phyloP scores from a whole-genome alignment of 2,113 vertebrate species.

The Eleginops maclovinus region DNA sequence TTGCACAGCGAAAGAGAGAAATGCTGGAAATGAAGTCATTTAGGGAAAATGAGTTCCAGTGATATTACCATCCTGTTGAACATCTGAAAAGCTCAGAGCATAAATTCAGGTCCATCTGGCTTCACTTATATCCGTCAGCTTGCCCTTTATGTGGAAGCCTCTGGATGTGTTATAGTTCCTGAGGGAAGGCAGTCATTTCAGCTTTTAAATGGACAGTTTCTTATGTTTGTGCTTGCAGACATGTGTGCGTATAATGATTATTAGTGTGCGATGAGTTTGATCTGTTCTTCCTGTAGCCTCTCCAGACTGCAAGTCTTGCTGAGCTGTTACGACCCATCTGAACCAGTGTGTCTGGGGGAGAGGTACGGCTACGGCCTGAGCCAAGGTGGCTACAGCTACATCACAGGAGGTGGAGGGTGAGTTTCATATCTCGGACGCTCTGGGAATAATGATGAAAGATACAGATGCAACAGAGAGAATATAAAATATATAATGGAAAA shows the following conservation, averaged over 20 bases:
- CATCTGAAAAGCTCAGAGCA: slow-evolving; percentile 42
- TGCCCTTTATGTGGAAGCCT: slow-evolving; percentile 42
- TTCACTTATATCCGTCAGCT: slow-evolving; percentile 44
- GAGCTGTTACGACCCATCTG: slow-evolving; percentile 91
- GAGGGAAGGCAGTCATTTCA: slow-evolving; percentile 46
- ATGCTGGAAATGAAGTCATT: slow-evolving; percentile 21
- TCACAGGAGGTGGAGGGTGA: slow-evolving; percentile 98
- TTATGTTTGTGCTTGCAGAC: background rate
- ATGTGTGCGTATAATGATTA: slow-evolving; percentile 31
- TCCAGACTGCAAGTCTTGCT: slow-evolving; percentile 90
- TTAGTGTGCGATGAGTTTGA: slow-evolving; percentile 50
- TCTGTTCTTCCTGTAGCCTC: slow-evolving; percentile 81
- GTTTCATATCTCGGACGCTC: slow-evolving; percentile 52
- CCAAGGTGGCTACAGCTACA: slow-evolving; percentile 95
- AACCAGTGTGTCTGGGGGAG: slow-evolving; percentile 92
- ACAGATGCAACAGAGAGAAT: slow-evolving; percentile 26
- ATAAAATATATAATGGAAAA: slow-evolving; percentile 52
- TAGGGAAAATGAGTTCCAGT: slow-evolving; percentile 16
- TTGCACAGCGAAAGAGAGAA: slow-evolving; percentile 31
- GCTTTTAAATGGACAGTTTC: slow-evolving; percentile 33
- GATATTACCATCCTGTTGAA: slow-evolving; percentile 45
- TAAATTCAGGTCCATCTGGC: slow-evolving; percentile 45
- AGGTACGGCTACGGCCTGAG: slow-evolving; percentile 94
- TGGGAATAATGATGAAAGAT: slow-evolving; percentile 50
- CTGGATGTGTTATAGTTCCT: slow-evolving; percentile 40